Conservation (phyloP, 2,113 vertebrate species). For the Spilogale gracilis region DNA sequence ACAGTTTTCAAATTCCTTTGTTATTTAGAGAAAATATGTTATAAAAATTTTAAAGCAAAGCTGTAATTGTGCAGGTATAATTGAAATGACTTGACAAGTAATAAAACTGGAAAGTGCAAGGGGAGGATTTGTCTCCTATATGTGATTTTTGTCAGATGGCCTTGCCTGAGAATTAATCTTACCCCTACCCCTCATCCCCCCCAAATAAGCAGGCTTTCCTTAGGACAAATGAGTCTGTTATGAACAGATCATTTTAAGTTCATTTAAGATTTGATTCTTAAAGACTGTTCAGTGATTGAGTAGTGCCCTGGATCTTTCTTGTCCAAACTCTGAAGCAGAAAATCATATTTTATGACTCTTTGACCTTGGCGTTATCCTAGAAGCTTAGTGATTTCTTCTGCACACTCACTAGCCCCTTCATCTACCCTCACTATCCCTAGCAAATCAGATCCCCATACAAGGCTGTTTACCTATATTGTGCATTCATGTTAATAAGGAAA, state of each 20-base stretch:
- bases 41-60: slow-evolving; percentile 5
- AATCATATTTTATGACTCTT: not conserved
- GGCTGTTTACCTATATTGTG: not conserved
- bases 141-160: not conserved
- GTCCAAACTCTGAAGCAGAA: not conserved
- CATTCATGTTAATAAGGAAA: not conserved
- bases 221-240: not conserved
- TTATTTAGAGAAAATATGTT: not conserved
- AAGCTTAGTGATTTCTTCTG: not conserved
- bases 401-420: not conserved
- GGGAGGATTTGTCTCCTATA: not conserved
- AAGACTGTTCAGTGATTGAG: not conserved
- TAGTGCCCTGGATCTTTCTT: not conserved
- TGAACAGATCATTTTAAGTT: slow-evolving; percentile 6
- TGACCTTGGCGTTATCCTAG: not conserved
- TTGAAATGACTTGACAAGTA: not conserved
- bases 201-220: not conserved
- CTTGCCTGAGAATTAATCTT: slow-evolving; percentile 25
- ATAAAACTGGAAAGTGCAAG: not conserved
- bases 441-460: not conserved
- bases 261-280: not conserved
- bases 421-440: not conserved
- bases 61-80: not conserved
- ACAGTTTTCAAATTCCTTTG: not conserved
- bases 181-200: not conserved